Percentiles rank a stretch among this genome's conserved stretches.
phyloP scores from a whole-genome alignment of 2,113 vertebrate species.

The Peromyscus polionotus region DNA sequence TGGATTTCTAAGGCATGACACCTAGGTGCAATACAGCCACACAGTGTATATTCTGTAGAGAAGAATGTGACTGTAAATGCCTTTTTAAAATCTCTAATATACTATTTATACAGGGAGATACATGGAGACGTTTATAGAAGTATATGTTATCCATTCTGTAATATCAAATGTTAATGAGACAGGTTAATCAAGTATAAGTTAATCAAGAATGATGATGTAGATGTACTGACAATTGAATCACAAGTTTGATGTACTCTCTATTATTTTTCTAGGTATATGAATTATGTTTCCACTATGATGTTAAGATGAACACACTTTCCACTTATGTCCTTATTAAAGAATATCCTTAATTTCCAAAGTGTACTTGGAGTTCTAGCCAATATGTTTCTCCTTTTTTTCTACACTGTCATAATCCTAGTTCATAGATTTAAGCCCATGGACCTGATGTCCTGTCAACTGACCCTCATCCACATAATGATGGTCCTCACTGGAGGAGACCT shows the following conservation, averaged over 20 bases:
- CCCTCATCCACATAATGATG: not conserved
- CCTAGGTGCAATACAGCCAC: not conserved
- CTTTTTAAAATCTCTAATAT: not conserved
- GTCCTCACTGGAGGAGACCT: not conserved
- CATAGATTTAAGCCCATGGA: not conserved
- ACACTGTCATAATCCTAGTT: not conserved
- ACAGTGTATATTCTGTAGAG: not conserved
- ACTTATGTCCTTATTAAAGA: not conserved
- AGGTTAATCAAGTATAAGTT: not conserved
- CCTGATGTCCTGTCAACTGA: not conserved
- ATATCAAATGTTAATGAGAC: not conserved
- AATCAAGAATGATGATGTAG: not conserved
- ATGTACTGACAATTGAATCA: accelerated
- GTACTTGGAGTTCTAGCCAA: not conserved
- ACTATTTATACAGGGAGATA: no score
- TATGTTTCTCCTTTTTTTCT: not conserved
- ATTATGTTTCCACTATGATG: no score
- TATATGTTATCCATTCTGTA: no score
- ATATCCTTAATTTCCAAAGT: not conserved
- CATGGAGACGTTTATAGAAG: no score
- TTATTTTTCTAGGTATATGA: not conserved
- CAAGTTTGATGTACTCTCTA: not conserved
- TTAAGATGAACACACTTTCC: not conserved
- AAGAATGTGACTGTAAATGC: not conserved
- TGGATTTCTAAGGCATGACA: not conserved